phyloP scores from a whole-genome alignment of 2,797 vertebrate species.

The Acomys russatus region DNA sequence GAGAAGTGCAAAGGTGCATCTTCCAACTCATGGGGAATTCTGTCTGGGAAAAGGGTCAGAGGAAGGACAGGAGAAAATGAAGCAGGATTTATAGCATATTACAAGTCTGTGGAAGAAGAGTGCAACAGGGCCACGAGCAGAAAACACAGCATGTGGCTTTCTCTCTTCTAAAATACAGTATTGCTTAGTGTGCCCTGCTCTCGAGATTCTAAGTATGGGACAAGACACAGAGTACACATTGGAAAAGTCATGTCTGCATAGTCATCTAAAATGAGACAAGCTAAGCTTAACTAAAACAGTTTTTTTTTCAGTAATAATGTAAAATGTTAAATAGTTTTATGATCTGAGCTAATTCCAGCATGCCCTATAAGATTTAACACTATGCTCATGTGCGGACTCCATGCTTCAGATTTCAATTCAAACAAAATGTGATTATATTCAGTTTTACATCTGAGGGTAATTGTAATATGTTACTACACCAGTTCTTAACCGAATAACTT shows the following conservation, averaged over 20 bases:
- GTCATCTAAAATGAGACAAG: constrained; percentile 82
- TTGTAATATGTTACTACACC: constrained; percentile 85
- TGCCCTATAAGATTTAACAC: constrained; percentile 93
- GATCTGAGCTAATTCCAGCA: constrained; percentile 92
- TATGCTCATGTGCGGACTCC: constrained; percentile 92
- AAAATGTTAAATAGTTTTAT: constrained; percentile 91
- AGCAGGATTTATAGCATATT: constrained; percentile 63
- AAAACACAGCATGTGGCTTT: constrained; percentile 66
- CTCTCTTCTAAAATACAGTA: constrained; percentile 74
- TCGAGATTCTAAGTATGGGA: constrained; percentile 72
- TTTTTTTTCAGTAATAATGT: constrained; percentile 91
- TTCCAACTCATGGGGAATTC: constrained; percentile 60
- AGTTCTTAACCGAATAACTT: constrained; percentile 85
- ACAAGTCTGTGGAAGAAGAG: constrained; percentile 66
- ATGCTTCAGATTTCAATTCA: constrained; percentile 91
- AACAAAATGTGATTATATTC: constrained; percentile 87
- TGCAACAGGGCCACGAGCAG: constrained; percentile 66
- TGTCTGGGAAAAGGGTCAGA: constrained; percentile 65
- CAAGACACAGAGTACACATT: constrained; percentile 77
- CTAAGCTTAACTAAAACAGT: constrained; percentile 89
- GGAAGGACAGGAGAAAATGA: constrained; percentile 48
- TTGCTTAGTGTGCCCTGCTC: constrained; percentile 82
- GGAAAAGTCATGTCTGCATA: constrained; percentile 81
- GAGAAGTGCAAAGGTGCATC: constrained; percentile 64
- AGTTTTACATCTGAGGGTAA: constrained; percentile 85